Conservation (phyloP, 2,113 vertebrate genomes). For the Opisthocomus hoazin region DNA sequence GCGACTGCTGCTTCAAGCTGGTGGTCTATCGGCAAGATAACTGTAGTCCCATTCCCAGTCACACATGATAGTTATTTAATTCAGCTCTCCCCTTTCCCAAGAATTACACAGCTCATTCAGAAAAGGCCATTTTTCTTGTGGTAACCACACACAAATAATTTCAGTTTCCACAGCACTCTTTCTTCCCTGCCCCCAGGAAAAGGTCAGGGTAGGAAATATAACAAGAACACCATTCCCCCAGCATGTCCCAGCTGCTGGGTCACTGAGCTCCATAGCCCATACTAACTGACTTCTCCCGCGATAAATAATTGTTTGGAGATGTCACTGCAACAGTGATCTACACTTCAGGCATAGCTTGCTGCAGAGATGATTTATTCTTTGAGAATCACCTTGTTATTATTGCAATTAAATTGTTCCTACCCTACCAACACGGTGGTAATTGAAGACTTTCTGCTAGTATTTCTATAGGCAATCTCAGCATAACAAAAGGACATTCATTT, state of each 20-base stretch:
- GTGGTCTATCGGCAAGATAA: background rate
- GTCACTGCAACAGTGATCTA: background rate
- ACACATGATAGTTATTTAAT: background rate
- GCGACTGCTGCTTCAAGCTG: background rate
- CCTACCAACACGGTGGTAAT: background rate
- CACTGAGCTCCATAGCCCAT: background rate
- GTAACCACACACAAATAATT: background rate
- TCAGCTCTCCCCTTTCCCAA: background rate
- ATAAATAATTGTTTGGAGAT: background rate
- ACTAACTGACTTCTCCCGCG: background rate
- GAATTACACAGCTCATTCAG: background rate
- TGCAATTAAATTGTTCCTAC: slow-evolving; percentile 41
- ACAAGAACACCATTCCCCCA: background rate
- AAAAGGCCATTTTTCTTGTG: background rate
- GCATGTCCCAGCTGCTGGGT: background rate
- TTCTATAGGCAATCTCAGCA: background rate
- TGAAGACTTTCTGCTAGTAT: background rate
- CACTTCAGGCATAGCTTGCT: background rate
- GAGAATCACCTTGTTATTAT: slow-evolving; percentile 3
- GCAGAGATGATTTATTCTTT: background rate
- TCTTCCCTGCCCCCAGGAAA: background rate
- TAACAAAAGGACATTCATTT: background rate
- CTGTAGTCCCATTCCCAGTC: background rate
- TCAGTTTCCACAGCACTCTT: background rate
- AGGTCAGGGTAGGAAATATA: background rate